These are phyloP conservation scores for Syrmaticus mikado DNA, from an alignment of 2,113 vertebrate species.

Conservation along the genomic window DNA sequence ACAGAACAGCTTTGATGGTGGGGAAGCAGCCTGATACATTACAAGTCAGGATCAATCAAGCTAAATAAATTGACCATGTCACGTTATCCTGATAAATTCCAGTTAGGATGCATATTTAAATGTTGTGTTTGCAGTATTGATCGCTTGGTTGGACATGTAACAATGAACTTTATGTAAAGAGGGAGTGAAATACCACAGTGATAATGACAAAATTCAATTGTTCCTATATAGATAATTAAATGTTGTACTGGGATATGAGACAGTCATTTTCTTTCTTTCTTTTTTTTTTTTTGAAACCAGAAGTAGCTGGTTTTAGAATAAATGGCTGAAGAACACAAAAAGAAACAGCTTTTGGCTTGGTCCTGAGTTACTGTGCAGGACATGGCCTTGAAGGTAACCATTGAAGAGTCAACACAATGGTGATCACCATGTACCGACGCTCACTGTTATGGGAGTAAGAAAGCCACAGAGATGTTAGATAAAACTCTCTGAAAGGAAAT, in stretches of 20 bases:
- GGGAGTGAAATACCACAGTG: background rate
- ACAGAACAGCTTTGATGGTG: background rate
- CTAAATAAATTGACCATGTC: background rate
- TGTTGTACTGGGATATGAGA: background rate
- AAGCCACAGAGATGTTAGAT: background rate
- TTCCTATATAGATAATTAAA: background rate
- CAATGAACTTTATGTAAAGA: background rate
- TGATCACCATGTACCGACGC: accelerated
- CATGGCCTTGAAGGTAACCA: background rate
- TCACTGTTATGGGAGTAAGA: background rate
- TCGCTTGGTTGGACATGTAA: background rate
- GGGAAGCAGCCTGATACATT: background rate
- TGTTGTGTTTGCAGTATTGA: background rate
- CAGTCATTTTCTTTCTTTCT: background rate
- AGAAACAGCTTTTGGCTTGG: background rate
- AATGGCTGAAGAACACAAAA: background rate
- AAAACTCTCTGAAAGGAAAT: background rate
- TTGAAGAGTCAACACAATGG: background rate
- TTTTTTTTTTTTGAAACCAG: background rate
- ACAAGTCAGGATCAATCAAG: background rate
- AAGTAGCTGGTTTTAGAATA: background rate
- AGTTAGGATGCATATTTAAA: background rate
- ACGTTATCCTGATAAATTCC: background rate
- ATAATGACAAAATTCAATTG: background rate
- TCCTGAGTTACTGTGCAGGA: background rate